These are phyloP conservation scores for Podargus strigoides DNA, from an alignment of 2,797 vertebrate genomes.

Conservation along the genomic window DNA sequence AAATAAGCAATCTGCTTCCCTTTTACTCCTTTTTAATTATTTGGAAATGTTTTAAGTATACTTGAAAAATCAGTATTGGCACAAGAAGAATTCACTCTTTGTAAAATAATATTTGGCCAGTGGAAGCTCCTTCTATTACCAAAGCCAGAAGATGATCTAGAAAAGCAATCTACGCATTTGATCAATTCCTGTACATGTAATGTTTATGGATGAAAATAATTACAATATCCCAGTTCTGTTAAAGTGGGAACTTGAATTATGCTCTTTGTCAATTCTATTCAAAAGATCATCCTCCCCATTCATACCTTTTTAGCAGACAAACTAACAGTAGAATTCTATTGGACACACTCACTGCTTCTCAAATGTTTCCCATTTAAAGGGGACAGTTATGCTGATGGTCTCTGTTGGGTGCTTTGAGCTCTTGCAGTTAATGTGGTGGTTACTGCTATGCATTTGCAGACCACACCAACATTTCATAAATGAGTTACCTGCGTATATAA, in stretches of 20 bases:
- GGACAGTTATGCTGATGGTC: background rate
- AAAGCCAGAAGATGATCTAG: background rate
- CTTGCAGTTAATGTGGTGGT: background rate
- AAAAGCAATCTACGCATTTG: background rate
- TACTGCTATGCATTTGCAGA: background rate
- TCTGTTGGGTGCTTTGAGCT: background rate
- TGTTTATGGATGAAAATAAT: background rate
- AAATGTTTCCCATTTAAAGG: background rate
- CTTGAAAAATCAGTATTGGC: background rate
- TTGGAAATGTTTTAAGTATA: background rate
- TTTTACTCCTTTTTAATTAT: background rate
- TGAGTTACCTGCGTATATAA: background rate
- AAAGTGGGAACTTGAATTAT: background rate
- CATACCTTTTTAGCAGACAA: background rate
- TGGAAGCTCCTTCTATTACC: background rate
- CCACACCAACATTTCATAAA: background rate
- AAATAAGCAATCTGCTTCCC: background rate
- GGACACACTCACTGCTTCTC: background rate
- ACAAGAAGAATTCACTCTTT: background rate
- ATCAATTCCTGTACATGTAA: background rate
- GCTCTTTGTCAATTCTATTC: background rate
- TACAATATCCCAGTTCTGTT: background rate
- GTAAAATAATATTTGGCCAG: background rate
- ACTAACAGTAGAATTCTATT: background rate
- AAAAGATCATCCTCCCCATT: background rate